Evolutionary conservation across 2,113 vertebrate species (phyloP).

Genomic region (Sciurus niger): DNA sequence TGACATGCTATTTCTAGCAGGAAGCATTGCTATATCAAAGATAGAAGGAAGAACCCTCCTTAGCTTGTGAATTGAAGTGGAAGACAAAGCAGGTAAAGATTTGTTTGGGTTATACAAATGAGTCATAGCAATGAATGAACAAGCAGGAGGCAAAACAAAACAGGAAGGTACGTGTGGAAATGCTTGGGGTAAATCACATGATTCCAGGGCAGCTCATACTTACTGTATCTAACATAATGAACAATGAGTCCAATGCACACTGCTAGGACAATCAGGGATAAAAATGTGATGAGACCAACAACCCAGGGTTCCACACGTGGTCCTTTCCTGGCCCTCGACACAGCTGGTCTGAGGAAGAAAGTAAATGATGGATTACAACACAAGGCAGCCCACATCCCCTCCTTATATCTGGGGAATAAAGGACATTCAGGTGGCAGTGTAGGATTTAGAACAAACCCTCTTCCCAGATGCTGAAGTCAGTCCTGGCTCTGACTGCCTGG

Average conservation of each 20-base stretch:
- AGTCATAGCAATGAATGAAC: constrained; percentile 24
- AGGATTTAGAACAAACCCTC: not conserved
- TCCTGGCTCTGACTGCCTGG: not conserved
- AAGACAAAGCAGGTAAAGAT: not conserved
- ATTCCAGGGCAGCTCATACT: constrained; percentile 41
- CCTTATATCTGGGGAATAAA: not conserved
- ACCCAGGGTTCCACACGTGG: constrained; percentile 74
- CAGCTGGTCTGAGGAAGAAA: constrained; percentile 68
- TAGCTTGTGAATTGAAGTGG: not conserved
- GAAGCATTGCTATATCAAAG: constrained; percentile 8
- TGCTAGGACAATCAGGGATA: constrained; percentile 77
- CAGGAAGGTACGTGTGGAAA: not conserved
- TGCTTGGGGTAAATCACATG: not conserved
- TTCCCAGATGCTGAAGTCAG: not conserved
- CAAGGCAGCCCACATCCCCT: too few species aligned
- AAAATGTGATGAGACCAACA: constrained; percentile 78
- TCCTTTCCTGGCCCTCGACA: constrained; percentile 65
- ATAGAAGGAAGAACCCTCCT: not conserved
- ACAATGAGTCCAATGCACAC: constrained; percentile 81
- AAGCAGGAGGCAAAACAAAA: constrained; percentile 60
- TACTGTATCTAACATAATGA: constrained; percentile 83
- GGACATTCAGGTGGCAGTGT: not conserved
- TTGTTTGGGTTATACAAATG: constrained; percentile 14
- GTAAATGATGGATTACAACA: not conserved
- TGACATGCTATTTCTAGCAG: constrained; percentile 32